Base-by-base conservation (phyloP, 2,888 invertebrate species). In the Hermaeophaga mercurialis region DNA sequence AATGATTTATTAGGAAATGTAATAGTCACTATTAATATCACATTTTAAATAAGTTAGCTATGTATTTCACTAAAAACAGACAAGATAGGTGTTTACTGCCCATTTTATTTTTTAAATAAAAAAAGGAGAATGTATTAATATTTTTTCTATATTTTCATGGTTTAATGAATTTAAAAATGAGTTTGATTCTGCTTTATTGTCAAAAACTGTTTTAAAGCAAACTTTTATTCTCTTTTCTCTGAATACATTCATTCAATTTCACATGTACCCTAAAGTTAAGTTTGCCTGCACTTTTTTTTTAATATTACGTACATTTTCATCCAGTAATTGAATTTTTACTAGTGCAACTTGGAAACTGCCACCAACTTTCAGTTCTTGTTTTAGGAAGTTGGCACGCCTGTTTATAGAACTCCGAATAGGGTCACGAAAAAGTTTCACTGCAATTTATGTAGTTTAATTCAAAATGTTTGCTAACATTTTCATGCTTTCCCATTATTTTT, bases 341-440 rank as follows among this genome's bases (percentile, higher is more conserved):
- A 43, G 43, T 43, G 26, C 43, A 43, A 43, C 43, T 43, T 43
- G 24, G 43, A 43, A 43, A 26, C 43, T 43, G 26, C 43, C 43
- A 43, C 43, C 43, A 36, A 36, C 36, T 36, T 36, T 36, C 17
- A 15, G 43, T 43, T 43, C 9, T 43, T 43, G 43, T 43, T 43
- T 7, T 43, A 24, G 22, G 15, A 22, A 43, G 43, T 26, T 24
- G 26, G 43, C 43, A 43, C 14, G 43, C 19, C 43, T 26, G 43
- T 43, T 43, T 22, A 43, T 22, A 26, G 24, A 43, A 43, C 43
- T 43, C 18, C 11, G 43, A 43, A 43, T 24, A 26, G 26, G 43
- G 43, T 43, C 43, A 43, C 43, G 43, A 18, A 43, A 43, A 43
- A 43, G 24, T 43, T 43, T 43, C 43, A 24, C 22, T 9, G 41